A percentile compares a stretch with the other conserved stretches of the same genome.
Evolutionary conservation across 1,140 invertebrate genomes (phyloP).

Genomic region (Dreissena rostriformis): DNA sequence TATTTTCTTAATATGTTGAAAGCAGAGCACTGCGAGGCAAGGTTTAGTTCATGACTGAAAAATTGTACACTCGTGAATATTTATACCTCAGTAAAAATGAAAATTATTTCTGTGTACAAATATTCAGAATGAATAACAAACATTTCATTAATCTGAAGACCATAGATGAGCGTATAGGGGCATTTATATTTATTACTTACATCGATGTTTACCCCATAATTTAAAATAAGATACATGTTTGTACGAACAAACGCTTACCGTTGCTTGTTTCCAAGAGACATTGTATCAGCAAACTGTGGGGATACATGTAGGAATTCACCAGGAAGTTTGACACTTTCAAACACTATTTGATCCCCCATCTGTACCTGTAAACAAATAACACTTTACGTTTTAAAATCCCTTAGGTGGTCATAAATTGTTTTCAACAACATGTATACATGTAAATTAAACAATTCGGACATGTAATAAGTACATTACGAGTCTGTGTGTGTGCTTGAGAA

Average conservation of each 20-base stretch:
- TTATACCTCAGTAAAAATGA: too few species aligned
- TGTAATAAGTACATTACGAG: not conserved
- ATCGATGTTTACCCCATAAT: too few species aligned
- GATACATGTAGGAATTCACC: slow-evolving; percentile 78
- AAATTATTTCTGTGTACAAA: too few species aligned
- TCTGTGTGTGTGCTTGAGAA: not conserved
- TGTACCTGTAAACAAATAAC: slow-evolving; percentile 71
- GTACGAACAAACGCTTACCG: too few species aligned
- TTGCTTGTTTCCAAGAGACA: slow-evolving; percentile 62
- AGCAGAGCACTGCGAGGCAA: slow-evolving; percentile 76
- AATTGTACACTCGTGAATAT: too few species aligned
- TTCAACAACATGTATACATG: not conserved
- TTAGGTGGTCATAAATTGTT: not conserved
- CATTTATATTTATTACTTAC: too few species aligned
- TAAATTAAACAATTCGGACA: not conserved
- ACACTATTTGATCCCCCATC: slow-evolving; percentile 78
- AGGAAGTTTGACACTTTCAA: slow-evolving; percentile 78
- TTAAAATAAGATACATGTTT: too few species aligned
- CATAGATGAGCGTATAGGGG: too few species aligned
- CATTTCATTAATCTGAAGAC: slow-evolving; percentile 21
- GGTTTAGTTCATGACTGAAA: slow-evolving; percentile 59
- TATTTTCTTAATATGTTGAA: slow-evolving; percentile 75
- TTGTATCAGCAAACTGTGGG: slow-evolving; percentile 54
- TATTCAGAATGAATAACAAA: slow-evolving; percentile 52
- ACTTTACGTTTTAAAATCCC: not conserved